Conservation (phyloP, 2,797 vertebrate species). For the Poecilia gillii region DNA sequence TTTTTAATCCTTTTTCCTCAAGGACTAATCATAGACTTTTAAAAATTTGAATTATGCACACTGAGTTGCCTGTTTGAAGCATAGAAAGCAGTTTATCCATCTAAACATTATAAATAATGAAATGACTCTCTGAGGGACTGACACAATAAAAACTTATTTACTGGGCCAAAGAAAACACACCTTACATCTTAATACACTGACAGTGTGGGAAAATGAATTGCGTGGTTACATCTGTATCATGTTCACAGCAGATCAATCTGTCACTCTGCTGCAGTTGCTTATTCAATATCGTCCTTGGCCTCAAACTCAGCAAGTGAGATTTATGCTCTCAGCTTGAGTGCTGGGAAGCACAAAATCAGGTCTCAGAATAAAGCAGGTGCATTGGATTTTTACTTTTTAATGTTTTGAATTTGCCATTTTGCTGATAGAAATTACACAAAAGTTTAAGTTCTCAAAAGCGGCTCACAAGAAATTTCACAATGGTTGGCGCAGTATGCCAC, state of each 20-base stretch:
- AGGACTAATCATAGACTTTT: conserved; percentile 65
- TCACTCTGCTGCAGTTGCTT: conserved; percentile 62
- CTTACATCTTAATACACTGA: conserved; percentile 73
- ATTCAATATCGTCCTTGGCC: conserved; percentile 76
- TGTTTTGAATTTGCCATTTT: conserved; percentile 47
- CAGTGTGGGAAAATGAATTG: conserved; percentile 71
- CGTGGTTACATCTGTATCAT: conserved; percentile 72
- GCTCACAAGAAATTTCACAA: conserved; percentile 27
- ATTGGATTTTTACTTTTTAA: conserved; percentile 34
- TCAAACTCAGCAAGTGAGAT: conserved; percentile 66
- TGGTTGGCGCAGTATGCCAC: conserved; percentile 3
- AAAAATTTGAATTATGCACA: conserved; percentile 52
- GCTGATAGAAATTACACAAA: conserved; percentile 27
- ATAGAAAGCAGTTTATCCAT: conserved; percentile 71
- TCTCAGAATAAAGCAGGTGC: conserved; percentile 18
- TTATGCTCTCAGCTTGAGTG: conserved; percentile 47
- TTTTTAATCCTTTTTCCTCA: conserved; percentile 45
- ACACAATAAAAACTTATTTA: conserved; percentile 79
- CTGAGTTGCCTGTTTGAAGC: conserved; percentile 58
- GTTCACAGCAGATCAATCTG: conserved; percentile 73
- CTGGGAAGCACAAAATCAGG: conserved; percentile 42
- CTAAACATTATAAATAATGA: conserved; percentile 77
- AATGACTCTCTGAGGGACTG: conserved; percentile 69
- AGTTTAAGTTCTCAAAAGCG: conserved; percentile 31
- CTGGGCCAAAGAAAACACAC: conserved; percentile 65